Evolutionary conservation across 1,140 invertebrate species (phyloP), one percentile per base, ranked within the genome.

Genomic region (Elymnias hypermnestra): DNA sequence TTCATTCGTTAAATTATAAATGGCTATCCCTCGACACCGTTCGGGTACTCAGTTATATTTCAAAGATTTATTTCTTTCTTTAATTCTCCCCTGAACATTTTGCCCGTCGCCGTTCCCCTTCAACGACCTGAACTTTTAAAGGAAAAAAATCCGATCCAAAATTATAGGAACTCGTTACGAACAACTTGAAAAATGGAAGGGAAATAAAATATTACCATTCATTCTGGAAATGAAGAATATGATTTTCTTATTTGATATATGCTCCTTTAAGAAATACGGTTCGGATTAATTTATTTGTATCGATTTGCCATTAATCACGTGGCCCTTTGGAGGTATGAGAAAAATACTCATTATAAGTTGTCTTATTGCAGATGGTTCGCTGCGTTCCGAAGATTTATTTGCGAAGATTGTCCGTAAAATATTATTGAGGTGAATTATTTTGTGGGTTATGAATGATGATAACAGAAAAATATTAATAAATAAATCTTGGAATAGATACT

Each of bases 1-100:
- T 55, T 48, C 47, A 47, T 52, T 53, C 29, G 26, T 43, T 61
- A 61, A 61, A 65, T 57, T 61, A 65, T 58, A 62, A 62, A 62
- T 64, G 61, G 42, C 45, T 53, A 53, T 56, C 43, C 26, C 45
- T 39, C 13, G 31, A 44, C 23, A 25, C 40, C 29, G 31, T 26
- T 54, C 28, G 45, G 38, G 21, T 53, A 52, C 36, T 48, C n/a
- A n/a, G 37, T 52, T 51, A 33, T 57, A 53, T 53, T 53, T 53
- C 51, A 22, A 28, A 39, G 52, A 53, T 63, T 48, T 52, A 48
- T 44, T 52, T 22, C 33, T 26, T 53, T 18, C 19, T 35, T 8
- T 6, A 17, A n/a, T 46, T 41, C 25, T 26, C 36, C 51, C 23
- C 3, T 5, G 47, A 25, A 56, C 25, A 36, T 46, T 22, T 15